Evolutionary conservation across 2,797 vertebrate species (phyloP).

Genomic region (Amazona finschi): DNA sequence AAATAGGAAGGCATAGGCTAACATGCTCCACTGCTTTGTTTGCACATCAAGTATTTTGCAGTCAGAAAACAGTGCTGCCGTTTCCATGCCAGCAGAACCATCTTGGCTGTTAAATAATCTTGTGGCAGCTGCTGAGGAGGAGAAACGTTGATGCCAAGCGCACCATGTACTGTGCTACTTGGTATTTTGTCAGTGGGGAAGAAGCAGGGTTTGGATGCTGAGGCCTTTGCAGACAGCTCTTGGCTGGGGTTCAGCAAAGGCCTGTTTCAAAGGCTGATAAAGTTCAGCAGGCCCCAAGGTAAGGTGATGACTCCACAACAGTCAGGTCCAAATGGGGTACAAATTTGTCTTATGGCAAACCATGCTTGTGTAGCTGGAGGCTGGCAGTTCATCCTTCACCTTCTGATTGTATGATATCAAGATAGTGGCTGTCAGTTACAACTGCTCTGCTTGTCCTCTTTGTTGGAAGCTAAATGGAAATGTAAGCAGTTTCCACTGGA

Average conservation of each 20-base stretch:
- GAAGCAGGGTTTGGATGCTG: neutral
- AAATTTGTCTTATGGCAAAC: neutral
- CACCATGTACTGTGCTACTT: neutral
- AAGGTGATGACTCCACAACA: accelerated
- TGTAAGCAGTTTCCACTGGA: neutral
- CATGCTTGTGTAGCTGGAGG: neutral
- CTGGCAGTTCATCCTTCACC: neutral
- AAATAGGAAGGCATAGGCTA: neutral
- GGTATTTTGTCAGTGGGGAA: neutral
- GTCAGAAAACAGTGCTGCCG: neutral
- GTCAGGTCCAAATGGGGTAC: neutral
- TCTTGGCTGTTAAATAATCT: neutral
- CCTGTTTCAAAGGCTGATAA: neutral
- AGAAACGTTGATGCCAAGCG: neutral
- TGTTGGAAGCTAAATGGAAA: neutral
- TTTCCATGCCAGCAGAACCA: neutral
- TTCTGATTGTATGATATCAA: accelerated
- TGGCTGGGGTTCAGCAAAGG: neutral
- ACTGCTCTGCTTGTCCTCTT: neutral
- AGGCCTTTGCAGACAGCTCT: neutral
- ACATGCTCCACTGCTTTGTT: neutral
- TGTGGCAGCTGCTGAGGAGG: neutral
- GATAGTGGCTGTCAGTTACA: neutral
- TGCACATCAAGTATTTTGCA: neutral
- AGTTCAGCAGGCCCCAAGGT: neutral